phyloP scores from a whole-genome alignment of 2,113 vertebrate genomes.

The Oreochromis aureus region DNA sequence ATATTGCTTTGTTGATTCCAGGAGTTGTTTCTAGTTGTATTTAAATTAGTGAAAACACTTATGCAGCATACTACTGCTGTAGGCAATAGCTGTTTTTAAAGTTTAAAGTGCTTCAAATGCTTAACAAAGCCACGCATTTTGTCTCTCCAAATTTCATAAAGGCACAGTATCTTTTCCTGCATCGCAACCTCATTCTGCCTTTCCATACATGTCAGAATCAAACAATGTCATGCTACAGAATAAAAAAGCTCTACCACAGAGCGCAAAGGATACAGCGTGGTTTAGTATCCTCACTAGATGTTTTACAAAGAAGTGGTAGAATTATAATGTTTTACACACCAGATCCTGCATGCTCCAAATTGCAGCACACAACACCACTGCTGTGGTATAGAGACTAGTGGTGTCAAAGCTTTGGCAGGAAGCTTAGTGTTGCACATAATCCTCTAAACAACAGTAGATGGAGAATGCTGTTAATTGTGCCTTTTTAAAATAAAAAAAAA shows the following conservation, averaged over 20 bases:
- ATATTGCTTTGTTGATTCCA: background rate
- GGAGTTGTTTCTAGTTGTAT: background rate
- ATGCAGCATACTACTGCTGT: background rate
- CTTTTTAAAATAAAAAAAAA: background rate
- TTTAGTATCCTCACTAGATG: background rate
- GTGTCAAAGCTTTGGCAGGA: background rate
- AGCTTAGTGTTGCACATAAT: background rate
- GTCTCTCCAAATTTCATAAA: background rate
- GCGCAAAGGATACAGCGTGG: background rate
- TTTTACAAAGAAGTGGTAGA: background rate
- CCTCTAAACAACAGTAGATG: background rate
- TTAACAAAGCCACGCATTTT: background rate
- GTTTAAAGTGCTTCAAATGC: background rate
- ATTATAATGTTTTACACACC: background rate
- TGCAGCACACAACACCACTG: background rate
- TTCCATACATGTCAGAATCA: background rate
- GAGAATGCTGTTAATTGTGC: background rate
- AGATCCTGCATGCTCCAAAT: background rate
- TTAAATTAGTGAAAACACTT: background rate
- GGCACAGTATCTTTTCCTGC: background rate
- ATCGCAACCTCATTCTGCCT: background rate
- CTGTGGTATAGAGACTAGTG: background rate
- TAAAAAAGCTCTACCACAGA: background rate
- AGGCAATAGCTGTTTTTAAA: background rate
- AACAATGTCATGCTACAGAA: background rate